These are phyloP conservation scores for Aplochiton taeniatus DNA, from an alignment of 2,797 vertebrate species.

Conservation along the genomic window DNA sequence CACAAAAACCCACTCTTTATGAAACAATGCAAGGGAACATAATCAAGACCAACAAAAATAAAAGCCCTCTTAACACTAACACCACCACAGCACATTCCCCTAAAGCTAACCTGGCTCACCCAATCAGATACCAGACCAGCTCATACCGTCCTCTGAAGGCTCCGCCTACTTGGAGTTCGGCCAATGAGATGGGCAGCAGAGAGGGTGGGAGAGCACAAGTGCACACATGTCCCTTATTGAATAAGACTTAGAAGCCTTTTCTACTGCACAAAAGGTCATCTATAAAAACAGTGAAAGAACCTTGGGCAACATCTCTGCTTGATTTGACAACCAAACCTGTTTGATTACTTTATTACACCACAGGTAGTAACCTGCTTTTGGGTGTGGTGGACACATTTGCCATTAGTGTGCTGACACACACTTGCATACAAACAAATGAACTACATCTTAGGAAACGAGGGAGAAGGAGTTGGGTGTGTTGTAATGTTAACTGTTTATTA, in stretches of 20 bases:
- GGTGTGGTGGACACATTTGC: too few relatives aligned
- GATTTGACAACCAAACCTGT: too few relatives aligned
- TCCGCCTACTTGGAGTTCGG: slow-evolving; percentile 62
- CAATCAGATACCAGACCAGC: slow-evolving; percentile 19
- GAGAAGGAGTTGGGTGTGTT: too few relatives aligned
- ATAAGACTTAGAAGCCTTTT: neutral
- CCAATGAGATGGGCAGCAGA: slow-evolving; percentile 42
- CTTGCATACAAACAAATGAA: too few relatives aligned
- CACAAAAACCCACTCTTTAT: neutral
- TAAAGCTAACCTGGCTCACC: slow-evolving; percentile 1
- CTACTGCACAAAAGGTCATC: slow-evolving; percentile 15
- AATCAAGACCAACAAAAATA: slow-evolving; percentile 31
- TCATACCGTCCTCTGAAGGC: slow-evolving; percentile 69
- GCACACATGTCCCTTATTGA: slow-evolving; percentile 48
- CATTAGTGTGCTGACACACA: too few relatives aligned
- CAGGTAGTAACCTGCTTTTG: too few relatives aligned
- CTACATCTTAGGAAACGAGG: too few relatives aligned
- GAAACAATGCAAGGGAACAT: slow-evolving; percentile 23
- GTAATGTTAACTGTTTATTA: neutral
- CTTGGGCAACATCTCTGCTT: too few relatives aligned
- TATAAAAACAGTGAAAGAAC: too few relatives aligned
- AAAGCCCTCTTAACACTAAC: slow-evolving; percentile 39
- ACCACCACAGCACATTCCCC: slow-evolving; percentile 23
- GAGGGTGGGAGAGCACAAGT: slow-evolving; percentile 59
- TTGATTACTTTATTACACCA: too few relatives aligned